phyloP scores from a whole-genome alignment of 2,113 vertebrate species.

The Mesitornis unicolor region DNA sequence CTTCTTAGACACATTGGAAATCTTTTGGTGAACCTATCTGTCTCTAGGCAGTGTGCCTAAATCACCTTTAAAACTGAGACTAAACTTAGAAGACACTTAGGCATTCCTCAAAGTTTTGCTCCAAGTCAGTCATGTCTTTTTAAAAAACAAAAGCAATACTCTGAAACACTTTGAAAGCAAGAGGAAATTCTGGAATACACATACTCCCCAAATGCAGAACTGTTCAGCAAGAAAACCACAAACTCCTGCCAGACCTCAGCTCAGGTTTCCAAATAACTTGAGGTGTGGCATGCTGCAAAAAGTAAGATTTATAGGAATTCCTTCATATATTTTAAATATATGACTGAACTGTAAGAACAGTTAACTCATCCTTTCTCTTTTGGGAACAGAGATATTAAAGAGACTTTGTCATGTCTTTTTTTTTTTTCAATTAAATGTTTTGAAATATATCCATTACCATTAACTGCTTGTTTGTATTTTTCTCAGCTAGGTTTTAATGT shows the following conservation, averaged over 20 bases:
- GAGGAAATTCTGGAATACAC: constrained; percentile 25
- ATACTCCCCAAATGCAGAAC: neutral
- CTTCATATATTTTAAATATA: neutral
- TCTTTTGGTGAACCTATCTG: neutral
- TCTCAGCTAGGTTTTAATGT: neutral
- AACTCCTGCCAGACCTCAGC: neutral
- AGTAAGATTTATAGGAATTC: neutral
- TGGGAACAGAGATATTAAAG: neutral
- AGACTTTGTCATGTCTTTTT: neutral
- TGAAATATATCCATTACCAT: neutral
- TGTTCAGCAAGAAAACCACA: neutral
- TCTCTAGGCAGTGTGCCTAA: neutral
- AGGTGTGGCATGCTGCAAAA: neutral
- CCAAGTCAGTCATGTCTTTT: neutral
- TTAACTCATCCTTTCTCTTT: neutral
- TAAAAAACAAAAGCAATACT: neutral
- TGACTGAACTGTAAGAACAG: neutral
- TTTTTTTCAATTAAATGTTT: neutral
- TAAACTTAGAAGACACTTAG: neutral
- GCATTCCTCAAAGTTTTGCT: neutral
- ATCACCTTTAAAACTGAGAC: neutral
- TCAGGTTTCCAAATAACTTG: constrained; percentile 6
- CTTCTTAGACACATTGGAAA: neutral
- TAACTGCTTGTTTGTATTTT: neutral
- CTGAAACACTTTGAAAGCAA: neutral